phyloP scores from a whole-genome alignment of 2,797 vertebrate species.

The Argyrosomus regius region DNA sequence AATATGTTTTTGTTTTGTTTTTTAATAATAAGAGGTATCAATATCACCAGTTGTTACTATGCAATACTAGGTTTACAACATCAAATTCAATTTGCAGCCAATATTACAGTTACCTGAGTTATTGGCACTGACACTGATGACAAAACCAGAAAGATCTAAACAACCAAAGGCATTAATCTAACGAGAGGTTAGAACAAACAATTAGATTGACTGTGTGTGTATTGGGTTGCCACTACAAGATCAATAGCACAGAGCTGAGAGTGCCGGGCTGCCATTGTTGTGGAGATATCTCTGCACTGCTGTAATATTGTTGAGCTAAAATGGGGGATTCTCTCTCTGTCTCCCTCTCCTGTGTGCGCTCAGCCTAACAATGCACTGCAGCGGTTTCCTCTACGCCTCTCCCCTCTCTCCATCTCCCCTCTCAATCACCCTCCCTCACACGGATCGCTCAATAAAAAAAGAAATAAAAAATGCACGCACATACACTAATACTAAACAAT shows the following conservation, averaged over 20 bases:
- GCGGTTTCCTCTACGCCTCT: slow-evolving; percentile 73
- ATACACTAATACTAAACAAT: slow-evolving; percentile 64
- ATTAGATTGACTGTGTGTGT: slow-evolving; percentile 54
- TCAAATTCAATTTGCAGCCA: slow-evolving; percentile 9
- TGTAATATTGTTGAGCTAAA: slow-evolving; percentile 82
- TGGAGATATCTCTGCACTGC: slow-evolving; percentile 82
- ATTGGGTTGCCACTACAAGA: slow-evolving; percentile 64
- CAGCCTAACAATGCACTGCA: slow-evolving; percentile 84
- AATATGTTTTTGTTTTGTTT: background rate
- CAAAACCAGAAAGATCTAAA: slow-evolving; percentile 4
- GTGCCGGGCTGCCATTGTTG: slow-evolving; percentile 76
- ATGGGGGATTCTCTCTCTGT: slow-evolving; percentile 83
- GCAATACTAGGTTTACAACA: slow-evolving; percentile 3
- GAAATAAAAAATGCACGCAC: slow-evolving; percentile 44
- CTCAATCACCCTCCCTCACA: slow-evolving; percentile 58
- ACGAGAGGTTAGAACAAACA: slow-evolving; percentile 53
- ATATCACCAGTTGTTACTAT: slow-evolving; percentile 5
- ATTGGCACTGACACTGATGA: slow-evolving; percentile 13
- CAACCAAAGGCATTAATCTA: slow-evolving; percentile 21
- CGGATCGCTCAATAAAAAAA: slow-evolving; percentile 31
- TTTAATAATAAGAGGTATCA: background rate
- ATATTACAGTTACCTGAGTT: slow-evolving; percentile 12
- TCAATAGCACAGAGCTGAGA: slow-evolving; percentile 64
- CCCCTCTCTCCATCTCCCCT: slow-evolving; percentile 48
- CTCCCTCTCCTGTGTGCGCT: slow-evolving; percentile 78